Evolutionary conservation across 2,113 vertebrate species (phyloP), one percentile per base, ranked within the genome.

Genomic region (Tachysurus fulvidraco): DNA sequence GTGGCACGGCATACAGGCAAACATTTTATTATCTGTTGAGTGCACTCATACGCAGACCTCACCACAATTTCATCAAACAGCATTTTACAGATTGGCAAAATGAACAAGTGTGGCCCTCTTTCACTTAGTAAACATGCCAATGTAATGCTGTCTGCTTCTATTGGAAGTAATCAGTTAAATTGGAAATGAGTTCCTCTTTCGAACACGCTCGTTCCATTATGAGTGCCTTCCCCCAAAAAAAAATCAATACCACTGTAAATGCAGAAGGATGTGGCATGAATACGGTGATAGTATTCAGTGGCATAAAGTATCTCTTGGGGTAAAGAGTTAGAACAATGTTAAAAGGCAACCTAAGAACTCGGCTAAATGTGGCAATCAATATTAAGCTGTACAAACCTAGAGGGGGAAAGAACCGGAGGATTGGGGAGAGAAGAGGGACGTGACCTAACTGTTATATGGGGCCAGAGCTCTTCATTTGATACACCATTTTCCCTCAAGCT

Each of bases 331-430:
- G 88, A 86, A 89, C 83, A 87, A 86, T 85, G 90, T 90, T 89
- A 90, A 91, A 91, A 89, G 88, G 89, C 86, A 91, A 87, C 89
- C 89, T 89, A 81, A 91, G 88, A 89, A 89, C 84, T 89, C 78
- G 52, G 85, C 86, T 90, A 90, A 91, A 90, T 89, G 87, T 83
- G 80, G 86, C 84, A 90, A 92, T 91, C 89, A 79, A 92, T 92
- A 90, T 57, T 65, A 81, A 19, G 60, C 88, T 85, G 83, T 89
- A 81, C 71, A 82, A 71, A 23, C 76, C 84, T 81, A 85, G 80
- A 79, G 84, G 52, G 84, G 64, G 73, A 71, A 77, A 84, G 64
- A 79, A 74, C 67, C 77, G 50, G 80, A 83, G 89, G n/a, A 77
- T 64, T 73, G 88, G 55, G 62, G 11, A 21, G 79, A 83, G 84